Evolutionary conservation across 2,113 vertebrate species (phyloP).

Genomic region (Mormyrus iriodes): DNA sequence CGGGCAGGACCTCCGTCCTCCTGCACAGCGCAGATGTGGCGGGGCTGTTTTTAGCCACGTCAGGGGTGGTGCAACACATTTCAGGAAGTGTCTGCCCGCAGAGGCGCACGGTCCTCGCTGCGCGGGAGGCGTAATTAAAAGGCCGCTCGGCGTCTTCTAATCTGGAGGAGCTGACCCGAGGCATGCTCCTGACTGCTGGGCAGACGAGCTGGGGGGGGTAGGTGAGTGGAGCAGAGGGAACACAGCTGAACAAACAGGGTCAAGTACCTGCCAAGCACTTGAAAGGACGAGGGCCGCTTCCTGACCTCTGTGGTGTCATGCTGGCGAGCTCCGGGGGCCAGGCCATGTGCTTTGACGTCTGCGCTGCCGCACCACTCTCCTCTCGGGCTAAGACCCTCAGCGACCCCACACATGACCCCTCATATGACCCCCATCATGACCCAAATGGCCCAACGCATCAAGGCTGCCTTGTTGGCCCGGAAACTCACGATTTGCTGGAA

Average conservation of each 20-base stretch:
- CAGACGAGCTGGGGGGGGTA: conserved; percentile 5
- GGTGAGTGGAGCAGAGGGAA: conserved; percentile 10
- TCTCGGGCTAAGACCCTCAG: neutral
- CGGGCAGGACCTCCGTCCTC: conserved; percentile 42
- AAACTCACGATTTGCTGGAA: neutral
- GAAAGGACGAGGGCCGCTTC: conserved; percentile 30
- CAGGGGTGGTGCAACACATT: conserved; percentile 50
- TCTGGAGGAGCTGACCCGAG: conserved; percentile 50
- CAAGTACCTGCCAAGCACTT: conserved; percentile 48
- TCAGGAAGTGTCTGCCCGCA: conserved; percentile 59
- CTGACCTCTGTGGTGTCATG: conserved; percentile 37
- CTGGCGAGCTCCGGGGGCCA: neutral
- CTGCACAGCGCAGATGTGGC: conserved; percentile 49
- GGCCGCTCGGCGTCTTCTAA: conserved; percentile 48
- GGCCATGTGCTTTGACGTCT: neutral
- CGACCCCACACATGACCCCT: neutral
- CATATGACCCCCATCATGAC: no score
- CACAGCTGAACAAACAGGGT: conserved; percentile 62
- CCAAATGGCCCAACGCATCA: neutral
- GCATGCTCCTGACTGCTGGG: conserved; percentile 18
- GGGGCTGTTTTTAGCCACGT: conserved; percentile 56
- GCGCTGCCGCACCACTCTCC: neutral
- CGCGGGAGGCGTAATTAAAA: conserved; percentile 58
- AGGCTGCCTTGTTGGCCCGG: neutral
- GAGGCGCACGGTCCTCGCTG: conserved; percentile 44